These are phyloP conservation scores for Prionace glauca DNA, from an alignment of 2,797 vertebrate species.

Conservation along the genomic window DNA sequence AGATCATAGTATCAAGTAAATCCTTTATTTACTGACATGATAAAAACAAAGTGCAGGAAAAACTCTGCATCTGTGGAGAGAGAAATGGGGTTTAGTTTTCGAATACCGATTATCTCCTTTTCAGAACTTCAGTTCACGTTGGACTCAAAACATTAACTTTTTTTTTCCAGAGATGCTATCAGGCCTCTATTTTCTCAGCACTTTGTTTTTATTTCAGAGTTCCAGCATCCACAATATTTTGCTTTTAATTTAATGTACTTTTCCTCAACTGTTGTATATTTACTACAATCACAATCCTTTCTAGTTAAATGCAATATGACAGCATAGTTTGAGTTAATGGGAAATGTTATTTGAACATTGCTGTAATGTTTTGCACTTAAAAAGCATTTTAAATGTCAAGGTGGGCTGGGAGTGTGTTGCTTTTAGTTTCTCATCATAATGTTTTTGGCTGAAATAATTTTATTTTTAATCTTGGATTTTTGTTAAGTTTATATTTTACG, in stretches of 20 bases:
- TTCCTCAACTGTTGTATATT: background rate
- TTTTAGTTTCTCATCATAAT: background rate
- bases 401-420: background rate
- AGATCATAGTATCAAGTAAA: background rate
- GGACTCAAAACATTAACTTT: too few relatives aligned
- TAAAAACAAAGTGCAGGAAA: too few relatives aligned
- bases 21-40: background rate
- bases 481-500: background rate
- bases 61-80: too few relatives aligned
- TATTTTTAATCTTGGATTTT: background rate
- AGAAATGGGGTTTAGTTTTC: too few relatives aligned
- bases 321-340: background rate
- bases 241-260: background rate
- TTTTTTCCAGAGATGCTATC: too few relatives aligned
- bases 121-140: too few relatives aligned
- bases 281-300: background rate
- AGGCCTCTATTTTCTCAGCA: too few relatives aligned
- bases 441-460: background rate
- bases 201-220: too few relatives aligned
- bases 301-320: background rate
- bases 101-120: too few relatives aligned
- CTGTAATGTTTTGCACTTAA: background rate
- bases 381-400: background rate
- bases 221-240: too few relatives aligned
- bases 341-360: background rate